Base-by-base conservation (phyloP, 1,140 invertebrate genomes). In the Drosophila saltans region DNA sequence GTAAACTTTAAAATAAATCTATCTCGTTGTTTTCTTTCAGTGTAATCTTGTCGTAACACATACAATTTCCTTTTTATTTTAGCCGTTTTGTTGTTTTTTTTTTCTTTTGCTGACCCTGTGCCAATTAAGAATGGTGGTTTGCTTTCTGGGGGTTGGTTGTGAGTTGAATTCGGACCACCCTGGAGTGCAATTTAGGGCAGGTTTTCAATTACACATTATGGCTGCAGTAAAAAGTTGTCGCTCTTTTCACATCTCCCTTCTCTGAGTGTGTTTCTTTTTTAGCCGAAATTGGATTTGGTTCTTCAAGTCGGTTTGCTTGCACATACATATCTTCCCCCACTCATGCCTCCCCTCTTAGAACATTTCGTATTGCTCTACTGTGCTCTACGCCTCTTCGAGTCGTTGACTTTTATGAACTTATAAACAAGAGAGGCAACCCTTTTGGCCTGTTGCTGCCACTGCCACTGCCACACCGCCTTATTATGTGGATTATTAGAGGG, bases 161-260 rank as follows among this genome's bases (percentile, higher is more conserved):
- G 21, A 7, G 21, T 28, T 16, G 4, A 61, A 43, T 24, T 36
- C 45, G 45, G 41, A 64, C 60, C 48, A 43, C 88, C 83, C 88
- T 28, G 28, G 88, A 72, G 88, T 82, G 72, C 83, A 78, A 91
- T 91, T 73, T 68, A 77, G 71, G 55, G 69, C 81, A 84, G 88
- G 88, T 91, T 91, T 91, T 91, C 88, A 91, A 91, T 91, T 91
- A 91, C 88, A 91, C 83, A 91, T 91, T 91, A 90, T 90, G 82
- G 75, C 71, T 81, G 66, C 78, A 74, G 79, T 76, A 85, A 88
- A 88, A 89, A 52, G 45, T 52, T 52, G 45, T 52, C 45, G 45
- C 21, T 52, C 16, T 80, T 66, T 69, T 67, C 36, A 48, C 52
- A 66, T 48, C 71, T 68, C 61, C 33, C 66, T 55, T n/a, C 59